Conservation (phyloP, 2,888 invertebrate species). For the Myathropa florea region DNA sequence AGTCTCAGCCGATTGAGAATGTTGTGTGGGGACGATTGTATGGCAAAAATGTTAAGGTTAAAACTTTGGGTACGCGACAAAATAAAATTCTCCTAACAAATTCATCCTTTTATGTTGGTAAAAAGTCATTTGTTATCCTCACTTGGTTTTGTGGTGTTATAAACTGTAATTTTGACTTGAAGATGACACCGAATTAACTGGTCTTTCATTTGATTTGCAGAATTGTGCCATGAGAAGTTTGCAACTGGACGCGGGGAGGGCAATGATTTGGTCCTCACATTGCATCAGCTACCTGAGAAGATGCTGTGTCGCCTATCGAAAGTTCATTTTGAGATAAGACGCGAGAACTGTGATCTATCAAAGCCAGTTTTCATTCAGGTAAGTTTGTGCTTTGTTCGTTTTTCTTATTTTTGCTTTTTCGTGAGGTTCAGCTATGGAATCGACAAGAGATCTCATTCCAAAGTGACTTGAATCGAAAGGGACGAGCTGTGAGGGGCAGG, state of each 20-base stretch:
- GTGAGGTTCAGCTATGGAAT: not conserved
- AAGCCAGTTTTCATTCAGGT: conserved; percentile 80
- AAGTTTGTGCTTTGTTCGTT: conserved; percentile 29
- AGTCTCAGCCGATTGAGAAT: conserved; percentile 79
- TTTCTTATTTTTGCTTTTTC: conserved; percentile 6
- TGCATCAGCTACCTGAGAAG: conserved; percentile 77
- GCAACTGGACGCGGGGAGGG: conserved; percentile 80
- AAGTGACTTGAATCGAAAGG: not conserved
- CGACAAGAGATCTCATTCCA: too few relatives aligned
- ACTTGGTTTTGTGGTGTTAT: not conserved
- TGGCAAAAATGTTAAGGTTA: conserved; percentile 78
- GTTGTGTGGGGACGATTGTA: conserved; percentile 80
- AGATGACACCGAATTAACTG: not conserved
- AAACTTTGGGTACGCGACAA: conserved; percentile 79
- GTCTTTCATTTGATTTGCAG: conserved; percentile 74
- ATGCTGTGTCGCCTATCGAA: conserved; percentile 81
- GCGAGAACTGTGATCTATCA: conserved; percentile 78
- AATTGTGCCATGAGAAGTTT: conserved; percentile 80
- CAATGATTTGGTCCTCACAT: conserved; percentile 80
- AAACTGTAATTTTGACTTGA: too few relatives aligned
- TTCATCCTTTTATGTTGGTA: conserved; percentile 78
- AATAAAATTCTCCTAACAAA: conserved; percentile 76
- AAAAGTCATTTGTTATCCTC: conserved; percentile 41
- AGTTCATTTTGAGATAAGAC: conserved; percentile 81
- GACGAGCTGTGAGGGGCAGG: not conserved